Percentiles rank a stretch among this genome's conserved stretches.
Evolutionary conservation across 1,140 invertebrate genomes (phyloP).

Genomic region (Pollicipes pollicipes): DNA sequence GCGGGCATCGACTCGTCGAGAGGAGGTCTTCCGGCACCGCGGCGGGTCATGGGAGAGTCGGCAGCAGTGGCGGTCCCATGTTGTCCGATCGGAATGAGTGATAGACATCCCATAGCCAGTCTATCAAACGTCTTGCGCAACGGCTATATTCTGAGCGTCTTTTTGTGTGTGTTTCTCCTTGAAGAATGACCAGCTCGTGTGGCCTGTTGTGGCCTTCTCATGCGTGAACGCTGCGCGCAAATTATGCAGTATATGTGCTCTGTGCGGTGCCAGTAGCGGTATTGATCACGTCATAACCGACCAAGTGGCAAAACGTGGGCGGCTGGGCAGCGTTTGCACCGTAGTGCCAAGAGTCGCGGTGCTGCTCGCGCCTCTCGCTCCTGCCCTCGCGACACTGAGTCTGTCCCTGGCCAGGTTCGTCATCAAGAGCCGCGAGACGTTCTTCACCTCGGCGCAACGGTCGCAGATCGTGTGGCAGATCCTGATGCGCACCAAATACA

Average conservation of each 20-base stretch:
- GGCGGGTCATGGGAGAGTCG: not conserved
- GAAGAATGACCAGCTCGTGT: too few relatives aligned
- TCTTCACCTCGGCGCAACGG: conserved; percentile 70
- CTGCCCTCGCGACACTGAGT: too few relatives aligned
- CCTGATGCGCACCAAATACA: conserved; percentile 54
- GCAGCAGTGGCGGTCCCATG: not conserved
- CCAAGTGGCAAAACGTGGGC: too few relatives aligned
- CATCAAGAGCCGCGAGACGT: conserved; percentile 64
- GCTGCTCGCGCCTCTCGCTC: too few relatives aligned
- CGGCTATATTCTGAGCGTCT: not conserved
- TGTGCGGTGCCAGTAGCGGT: too few relatives aligned
- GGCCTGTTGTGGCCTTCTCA: too few relatives aligned
- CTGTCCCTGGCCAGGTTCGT: conserved; percentile 50
- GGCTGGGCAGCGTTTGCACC: too few relatives aligned
- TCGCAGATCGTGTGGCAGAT: conserved; percentile 88
- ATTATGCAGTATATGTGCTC: not conserved
- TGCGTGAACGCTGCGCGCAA: not conserved
- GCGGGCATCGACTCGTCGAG: not conserved
- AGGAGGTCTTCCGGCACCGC: not conserved
- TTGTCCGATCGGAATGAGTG: not conserved
- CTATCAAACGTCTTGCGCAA: not conserved
- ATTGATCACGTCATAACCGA: too few relatives aligned
- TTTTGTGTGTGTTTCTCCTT: not conserved
- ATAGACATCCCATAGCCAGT: not conserved
- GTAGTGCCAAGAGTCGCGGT: too few relatives aligned